Conservation (phyloP, 1,140 invertebrate genomes). For the Cydia strobilella region DNA sequence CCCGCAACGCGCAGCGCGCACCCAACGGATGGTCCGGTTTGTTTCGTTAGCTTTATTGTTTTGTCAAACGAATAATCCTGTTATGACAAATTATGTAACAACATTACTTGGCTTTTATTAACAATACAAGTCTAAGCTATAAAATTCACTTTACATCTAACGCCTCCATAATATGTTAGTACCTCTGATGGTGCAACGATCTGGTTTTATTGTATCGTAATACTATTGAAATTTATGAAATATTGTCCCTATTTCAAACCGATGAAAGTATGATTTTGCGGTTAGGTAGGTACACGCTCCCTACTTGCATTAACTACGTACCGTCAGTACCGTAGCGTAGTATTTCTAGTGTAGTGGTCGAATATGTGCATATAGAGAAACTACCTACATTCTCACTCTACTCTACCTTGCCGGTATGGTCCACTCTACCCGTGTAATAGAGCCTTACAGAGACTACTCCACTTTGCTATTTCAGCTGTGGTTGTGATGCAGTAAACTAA, state of each 20-base stretch:
- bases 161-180: neutral
- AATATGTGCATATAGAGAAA: neutral
- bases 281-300: neutral
- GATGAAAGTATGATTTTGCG: conserved; percentile 3
- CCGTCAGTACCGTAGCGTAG: neutral
- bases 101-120: neutral
- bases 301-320: neutral
- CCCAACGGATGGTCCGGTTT: conserved; percentile 68
- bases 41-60: conserved; percentile 63
- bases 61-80: conserved; percentile 65
- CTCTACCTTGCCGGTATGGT: neutral
- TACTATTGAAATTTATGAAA: conserved; percentile 13
- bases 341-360: neutral
- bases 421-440: neutral
- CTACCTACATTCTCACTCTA: neutral
- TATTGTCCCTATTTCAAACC: neutral
- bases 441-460: neutral
- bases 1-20: conserved; percentile 51
- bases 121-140: neutral
- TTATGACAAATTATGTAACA: conserved; percentile 66
- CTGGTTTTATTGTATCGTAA: conserved; percentile 15
- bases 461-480: no score
- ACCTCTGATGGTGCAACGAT: neutral
- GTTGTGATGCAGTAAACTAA: no score
- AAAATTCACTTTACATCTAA: neutral